A percentile compares a stretch with the other conserved stretches of the same genome.
These are phyloP conservation scores for Ectemnius cavifrons DNA, from an alignment of 2,888 invertebrate genomes.

Conservation along the genomic window DNA sequence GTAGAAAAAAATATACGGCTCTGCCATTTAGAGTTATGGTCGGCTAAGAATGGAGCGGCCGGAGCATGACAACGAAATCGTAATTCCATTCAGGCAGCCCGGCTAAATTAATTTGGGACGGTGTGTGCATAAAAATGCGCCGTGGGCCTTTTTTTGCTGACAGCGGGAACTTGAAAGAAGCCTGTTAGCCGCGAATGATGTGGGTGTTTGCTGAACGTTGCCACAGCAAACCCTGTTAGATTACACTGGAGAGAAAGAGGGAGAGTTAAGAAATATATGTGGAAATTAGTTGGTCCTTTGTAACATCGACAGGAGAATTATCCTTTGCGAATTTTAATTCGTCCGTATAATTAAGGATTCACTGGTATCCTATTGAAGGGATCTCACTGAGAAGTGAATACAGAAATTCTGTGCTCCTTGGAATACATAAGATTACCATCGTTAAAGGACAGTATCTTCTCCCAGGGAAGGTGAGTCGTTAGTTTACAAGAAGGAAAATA, in stretches of 20 bases:
- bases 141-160: neutral
- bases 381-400: neutral
- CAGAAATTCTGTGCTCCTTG: conserved; percentile 4
- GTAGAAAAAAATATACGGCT: too few relatives aligned
- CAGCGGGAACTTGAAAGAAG: conserved; percentile 1
- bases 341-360: too few relatives aligned
- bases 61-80: neutral
- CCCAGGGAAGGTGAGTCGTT: conserved; percentile 16
- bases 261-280: neutral
- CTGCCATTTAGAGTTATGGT: neutral
- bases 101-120: conserved; percentile 1
- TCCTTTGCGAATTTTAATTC: too few relatives aligned
- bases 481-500: conserved; percentile 50
- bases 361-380: neutral
- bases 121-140: conserved; percentile 1
- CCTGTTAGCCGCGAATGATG: conserved; percentile 3
- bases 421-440: conserved; percentile 27
- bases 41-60: neutral
- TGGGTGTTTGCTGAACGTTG: neutral
- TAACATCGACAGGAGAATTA: neutral
- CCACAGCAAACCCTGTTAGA: neutral
- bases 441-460: conserved; percentile 23
- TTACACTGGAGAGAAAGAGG: neutral
- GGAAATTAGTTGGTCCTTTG: neutral
- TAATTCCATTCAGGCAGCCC: conserved; percentile 3